Conservation (phyloP, 1,140 invertebrate genomes). For the Megathymus violae region DNA sequence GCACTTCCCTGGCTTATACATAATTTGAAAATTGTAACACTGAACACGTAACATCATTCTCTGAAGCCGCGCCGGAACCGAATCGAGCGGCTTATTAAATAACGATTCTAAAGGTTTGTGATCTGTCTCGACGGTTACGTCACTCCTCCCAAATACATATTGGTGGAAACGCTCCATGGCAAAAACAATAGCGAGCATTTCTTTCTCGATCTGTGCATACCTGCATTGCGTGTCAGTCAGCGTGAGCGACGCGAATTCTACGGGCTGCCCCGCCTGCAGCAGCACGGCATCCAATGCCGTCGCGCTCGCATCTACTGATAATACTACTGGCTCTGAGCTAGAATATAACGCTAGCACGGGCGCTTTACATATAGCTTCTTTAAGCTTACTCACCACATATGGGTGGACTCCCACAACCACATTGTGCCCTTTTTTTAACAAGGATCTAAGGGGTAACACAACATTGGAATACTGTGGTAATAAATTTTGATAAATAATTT, state of each 20-base stretch:
- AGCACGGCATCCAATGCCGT: conserved; percentile 51
- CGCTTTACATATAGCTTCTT: conserved; percentile 39
- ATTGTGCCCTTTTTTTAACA: conserved; percentile 49
- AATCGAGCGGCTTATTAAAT: conserved; percentile 38
- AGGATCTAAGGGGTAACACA: conserved; percentile 42
- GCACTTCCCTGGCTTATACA: conserved; percentile 3
- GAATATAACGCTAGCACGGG: conserved; percentile 49
- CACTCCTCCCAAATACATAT: conserved; percentile 36
- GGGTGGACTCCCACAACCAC: conserved; percentile 47
- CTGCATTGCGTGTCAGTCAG: conserved; percentile 34
- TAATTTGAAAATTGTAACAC: conserved; percentile 32
- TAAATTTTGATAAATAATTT: conserved; percentile 44
- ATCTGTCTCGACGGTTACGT: conserved; percentile 36
- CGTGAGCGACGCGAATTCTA: conserved; percentile 56
- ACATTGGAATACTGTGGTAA: conserved; percentile 47
- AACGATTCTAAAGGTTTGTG: conserved; percentile 41
- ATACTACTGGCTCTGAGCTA: conserved; percentile 18
- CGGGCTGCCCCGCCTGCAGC: conserved; percentile 48
- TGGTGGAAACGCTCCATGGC: conserved; percentile 35
- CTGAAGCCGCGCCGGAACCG: conserved; percentile 36
- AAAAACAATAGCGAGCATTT: conserved; percentile 40
- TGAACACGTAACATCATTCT: conserved; percentile 40
- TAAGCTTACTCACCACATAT: conserved; percentile 49
- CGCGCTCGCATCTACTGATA: conserved; percentile 51
- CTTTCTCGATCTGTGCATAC: conserved; percentile 41